These are phyloP conservation scores for Sapayoa aenigma DNA, from an alignment of 2,113 vertebrate species.

Conservation along the genomic window DNA sequence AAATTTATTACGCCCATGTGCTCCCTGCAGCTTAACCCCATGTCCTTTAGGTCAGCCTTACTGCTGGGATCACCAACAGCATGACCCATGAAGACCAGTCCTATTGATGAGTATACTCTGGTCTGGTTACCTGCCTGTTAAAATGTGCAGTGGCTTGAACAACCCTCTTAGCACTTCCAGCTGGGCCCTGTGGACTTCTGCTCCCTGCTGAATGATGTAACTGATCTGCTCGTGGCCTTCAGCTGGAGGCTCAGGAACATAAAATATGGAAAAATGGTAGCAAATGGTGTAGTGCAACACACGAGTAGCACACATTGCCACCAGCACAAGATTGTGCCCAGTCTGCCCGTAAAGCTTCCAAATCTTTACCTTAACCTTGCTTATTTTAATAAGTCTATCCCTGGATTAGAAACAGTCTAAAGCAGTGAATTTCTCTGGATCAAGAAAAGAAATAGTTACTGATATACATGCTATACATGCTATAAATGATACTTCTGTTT, in stretches of 20 bases:
- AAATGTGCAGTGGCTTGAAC: not conserved
- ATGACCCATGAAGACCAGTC: not conserved
- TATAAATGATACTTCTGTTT: not conserved
- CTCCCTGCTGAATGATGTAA: not conserved
- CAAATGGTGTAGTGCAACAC: not conserved
- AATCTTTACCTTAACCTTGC: not conserved
- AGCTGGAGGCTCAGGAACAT: not conserved
- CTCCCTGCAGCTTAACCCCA: not conserved
- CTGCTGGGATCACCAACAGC: not conserved
- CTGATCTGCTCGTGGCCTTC: not conserved
- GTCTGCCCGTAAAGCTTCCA: not conserved
- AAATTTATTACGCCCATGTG: not conserved
- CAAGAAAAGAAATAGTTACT: not conserved
- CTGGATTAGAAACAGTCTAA: not conserved
- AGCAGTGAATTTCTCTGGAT: not conserved
- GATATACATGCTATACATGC: not conserved
- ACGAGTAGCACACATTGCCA: not conserved
- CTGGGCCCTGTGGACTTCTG: not conserved
- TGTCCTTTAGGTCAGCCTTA: not conserved
- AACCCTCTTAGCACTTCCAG: not conserved
- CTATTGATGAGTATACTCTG: not conserved
- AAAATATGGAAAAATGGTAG: not conserved
- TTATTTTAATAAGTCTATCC: not conserved
- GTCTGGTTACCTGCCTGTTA: not conserved
- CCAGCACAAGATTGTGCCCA: not conserved